A percentile compares a stretch with the other conserved stretches of the same genome.
Conservation (phyloP, 1,140 invertebrate genomes). For the Lucilia cuprina region DNA sequence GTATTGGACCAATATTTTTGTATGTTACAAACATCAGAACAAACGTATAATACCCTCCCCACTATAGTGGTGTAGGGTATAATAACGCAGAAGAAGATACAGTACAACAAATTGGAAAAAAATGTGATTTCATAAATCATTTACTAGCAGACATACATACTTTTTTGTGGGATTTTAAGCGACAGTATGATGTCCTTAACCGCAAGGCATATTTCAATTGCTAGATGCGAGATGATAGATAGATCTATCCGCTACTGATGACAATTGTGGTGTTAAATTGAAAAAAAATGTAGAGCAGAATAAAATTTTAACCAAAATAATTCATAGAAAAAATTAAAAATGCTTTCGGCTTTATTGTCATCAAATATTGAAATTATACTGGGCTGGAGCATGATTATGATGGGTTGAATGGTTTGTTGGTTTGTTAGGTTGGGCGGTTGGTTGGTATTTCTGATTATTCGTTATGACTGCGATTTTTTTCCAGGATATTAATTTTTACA, state of each 20-base stretch:
- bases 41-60: too few relatives aligned
- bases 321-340: conserved; percentile 30
- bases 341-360: conserved; percentile 26
- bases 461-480: conserved; percentile 37
- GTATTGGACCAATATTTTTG: too few relatives aligned
- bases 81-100: conserved; percentile 27
- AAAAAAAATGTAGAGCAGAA: conserved; percentile 8
- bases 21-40: too few relatives aligned
- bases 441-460: not conserved
- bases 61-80: too few relatives aligned
- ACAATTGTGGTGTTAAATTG: conserved; percentile 26
- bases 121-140: conserved; percentile 63
- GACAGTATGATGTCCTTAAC: conserved; percentile 11
- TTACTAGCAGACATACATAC: conserved; percentile 40
- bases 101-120: conserved; percentile 30
- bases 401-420: not conserved
- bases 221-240: conserved; percentile 25
- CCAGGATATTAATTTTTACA: conserved; percentile 63
- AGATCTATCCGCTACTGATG: not conserved
- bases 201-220: conserved; percentile 37
- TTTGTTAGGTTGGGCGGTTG: too few relatives aligned
- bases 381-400: not conserved
- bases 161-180: not conserved
- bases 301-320: not conserved
- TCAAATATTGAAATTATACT: conserved; percentile 23